phyloP scores from a whole-genome alignment of 2,888 invertebrate genomes.

The Synanthedon vespiformis region DNA sequence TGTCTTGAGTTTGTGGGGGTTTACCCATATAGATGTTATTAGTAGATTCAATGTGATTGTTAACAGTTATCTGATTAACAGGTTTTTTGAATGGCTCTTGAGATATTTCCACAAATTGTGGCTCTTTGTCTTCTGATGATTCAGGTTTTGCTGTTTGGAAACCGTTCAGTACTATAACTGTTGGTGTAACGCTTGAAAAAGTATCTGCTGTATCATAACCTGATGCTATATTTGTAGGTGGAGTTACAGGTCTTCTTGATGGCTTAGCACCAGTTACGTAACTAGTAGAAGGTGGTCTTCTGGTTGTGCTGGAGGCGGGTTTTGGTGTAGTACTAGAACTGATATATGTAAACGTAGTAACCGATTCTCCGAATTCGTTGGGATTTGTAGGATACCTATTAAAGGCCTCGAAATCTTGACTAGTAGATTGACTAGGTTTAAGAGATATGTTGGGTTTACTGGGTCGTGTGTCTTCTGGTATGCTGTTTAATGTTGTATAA shows the following conservation, averaged over 20 bases:
- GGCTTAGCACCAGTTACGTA: constrained; percentile 59
- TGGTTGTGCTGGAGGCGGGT: constrained; percentile 29
- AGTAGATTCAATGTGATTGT: constrained; percentile 72
- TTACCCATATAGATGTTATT: constrained; percentile 60
- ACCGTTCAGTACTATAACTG: constrained; percentile 51
- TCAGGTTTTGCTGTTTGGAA: constrained; percentile 41
- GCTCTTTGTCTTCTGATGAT: constrained; percentile 29
- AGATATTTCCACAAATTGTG: constrained; percentile 59
- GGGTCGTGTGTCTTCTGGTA: constrained; percentile 32
- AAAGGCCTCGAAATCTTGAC: constrained; percentile 57
- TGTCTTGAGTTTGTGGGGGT: constrained; percentile 47
- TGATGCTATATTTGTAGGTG: constrained; percentile 25
- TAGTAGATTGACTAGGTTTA: constrained; percentile 52
- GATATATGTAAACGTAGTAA: constrained; percentile 52
- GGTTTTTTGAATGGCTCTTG: constrained; percentile 66
- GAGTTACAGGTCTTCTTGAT: constrained; percentile 57
- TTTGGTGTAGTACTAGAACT: constrained; percentile 43
- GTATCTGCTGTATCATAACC: constrained; percentile 47
- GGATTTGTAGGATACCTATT: constrained; percentile 59
- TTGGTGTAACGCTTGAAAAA: constrained; percentile 61
- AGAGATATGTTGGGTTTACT: constrained; percentile 40
- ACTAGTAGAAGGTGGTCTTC: constrained; percentile 55
- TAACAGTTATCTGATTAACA: constrained; percentile 67
- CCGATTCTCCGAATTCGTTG: constrained; percentile 41
- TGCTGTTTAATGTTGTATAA: constrained; percentile 42